Conservation (phyloP, 2,888 invertebrate species). For the Acronicta aceris region DNA sequence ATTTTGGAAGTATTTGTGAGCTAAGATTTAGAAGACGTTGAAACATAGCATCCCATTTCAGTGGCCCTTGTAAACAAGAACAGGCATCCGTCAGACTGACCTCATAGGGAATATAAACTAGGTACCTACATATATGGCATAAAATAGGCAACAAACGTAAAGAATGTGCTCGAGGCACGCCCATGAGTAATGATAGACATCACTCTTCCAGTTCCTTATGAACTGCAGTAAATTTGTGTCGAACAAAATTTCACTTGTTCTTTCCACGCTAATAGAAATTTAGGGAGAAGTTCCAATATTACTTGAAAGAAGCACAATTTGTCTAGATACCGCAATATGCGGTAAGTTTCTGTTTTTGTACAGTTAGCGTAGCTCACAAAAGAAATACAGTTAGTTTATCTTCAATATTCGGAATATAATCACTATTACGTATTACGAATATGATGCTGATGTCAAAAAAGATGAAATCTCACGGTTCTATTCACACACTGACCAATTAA, state of each 20-base stretch:
- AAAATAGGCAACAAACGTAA: conserved; percentile 62
- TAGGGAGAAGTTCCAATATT: conserved; percentile 55
- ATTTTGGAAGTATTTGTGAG: conserved; percentile 18
- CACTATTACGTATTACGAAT: conserved; percentile 2
- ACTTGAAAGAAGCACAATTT: conserved; percentile 42
- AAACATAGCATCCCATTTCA: conserved; percentile 49
- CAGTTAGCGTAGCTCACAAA: no score
- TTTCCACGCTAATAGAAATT: conserved; percentile 66
- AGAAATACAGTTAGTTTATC: neutral
- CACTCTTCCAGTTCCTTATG: conserved; percentile 79
- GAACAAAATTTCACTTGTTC: conserved; percentile 81
- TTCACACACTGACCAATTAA: conserved; percentile 26
- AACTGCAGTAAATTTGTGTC: conserved; percentile 82
- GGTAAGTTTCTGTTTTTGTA: conserved; percentile 3
- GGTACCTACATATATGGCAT: conserved; percentile 49
- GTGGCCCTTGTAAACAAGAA: conserved; percentile 67
- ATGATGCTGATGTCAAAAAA: neutral
- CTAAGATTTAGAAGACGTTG: conserved; percentile 40
- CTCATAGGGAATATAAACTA: conserved; percentile 75
- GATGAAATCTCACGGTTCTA: neutral
- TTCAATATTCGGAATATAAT: neutral
- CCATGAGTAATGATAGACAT: conserved; percentile 80
- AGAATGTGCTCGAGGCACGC: conserved; percentile 74
- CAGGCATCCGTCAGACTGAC: conserved; percentile 71
- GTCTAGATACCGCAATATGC: conserved; percentile 32